Conservation (phyloP, 2,797 vertebrate species). For the Poliocrania exsul region DNA sequence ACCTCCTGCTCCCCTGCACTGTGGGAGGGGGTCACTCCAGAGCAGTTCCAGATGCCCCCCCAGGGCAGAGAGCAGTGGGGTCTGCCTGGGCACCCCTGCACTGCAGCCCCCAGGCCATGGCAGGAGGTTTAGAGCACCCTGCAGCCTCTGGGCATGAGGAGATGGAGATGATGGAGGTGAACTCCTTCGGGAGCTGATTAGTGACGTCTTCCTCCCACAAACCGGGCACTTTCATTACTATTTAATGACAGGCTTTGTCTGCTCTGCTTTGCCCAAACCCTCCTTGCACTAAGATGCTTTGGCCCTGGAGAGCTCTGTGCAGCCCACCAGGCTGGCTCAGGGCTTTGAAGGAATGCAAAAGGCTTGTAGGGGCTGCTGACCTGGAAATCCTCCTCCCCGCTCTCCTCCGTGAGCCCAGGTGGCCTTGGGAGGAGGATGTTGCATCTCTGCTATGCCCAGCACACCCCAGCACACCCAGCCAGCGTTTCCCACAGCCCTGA, state of each 20-base stretch:
- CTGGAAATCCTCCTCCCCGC: not conserved
- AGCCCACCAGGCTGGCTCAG: not conserved
- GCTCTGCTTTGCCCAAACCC: not conserved
- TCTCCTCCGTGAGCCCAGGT: accelerated
- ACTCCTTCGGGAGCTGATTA: not conserved
- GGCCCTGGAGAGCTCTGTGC: not conserved
- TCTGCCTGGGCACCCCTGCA: not conserved
- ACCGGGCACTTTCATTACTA: not conserved
- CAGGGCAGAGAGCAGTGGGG: not conserved
- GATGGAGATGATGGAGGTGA: not conserved
- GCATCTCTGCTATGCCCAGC: accelerated
- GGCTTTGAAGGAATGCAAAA: not conserved
- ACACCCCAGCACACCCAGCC: not conserved
- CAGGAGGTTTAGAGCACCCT: not conserved
- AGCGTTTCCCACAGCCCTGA: not conserved
- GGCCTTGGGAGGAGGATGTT: not conserved
- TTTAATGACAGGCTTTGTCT: constrained; percentile 11
- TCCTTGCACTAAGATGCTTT: not conserved
- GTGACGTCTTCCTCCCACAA: not conserved
- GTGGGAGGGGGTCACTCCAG: not conserved
- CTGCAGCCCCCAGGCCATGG: not conserved
- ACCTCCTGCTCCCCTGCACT: not conserved
- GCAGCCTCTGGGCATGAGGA: not conserved
- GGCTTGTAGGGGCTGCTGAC: not conserved
- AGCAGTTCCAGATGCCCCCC: not conserved